These are phyloP conservation scores for Caenorhabditis becei DNA, from an alignment of 2,888 invertebrate species.

Conservation along the genomic window DNA sequence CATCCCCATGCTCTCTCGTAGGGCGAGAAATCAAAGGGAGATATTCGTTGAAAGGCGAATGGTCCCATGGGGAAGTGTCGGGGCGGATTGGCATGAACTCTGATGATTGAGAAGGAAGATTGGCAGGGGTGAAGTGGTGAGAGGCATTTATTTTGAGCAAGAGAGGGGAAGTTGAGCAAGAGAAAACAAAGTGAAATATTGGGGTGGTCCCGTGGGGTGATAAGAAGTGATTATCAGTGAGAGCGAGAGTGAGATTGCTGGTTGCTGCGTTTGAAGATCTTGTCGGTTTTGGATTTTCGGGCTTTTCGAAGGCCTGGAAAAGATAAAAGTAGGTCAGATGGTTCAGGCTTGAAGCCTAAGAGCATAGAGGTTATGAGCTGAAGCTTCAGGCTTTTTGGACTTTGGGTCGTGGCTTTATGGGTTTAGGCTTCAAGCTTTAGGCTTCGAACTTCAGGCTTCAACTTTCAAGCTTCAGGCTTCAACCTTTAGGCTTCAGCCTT, in stretches of 20 bases:
- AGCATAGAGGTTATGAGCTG: too few species aligned
- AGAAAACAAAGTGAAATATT: constrained; percentile 8
- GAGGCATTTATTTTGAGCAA: too few species aligned
- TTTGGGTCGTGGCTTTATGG: too few species aligned
- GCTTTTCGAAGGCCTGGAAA: constrained; percentile 21
- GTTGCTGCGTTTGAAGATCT: constrained; percentile 33
- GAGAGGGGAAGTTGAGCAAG: constrained; percentile 12
- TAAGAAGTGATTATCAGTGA: background rate
- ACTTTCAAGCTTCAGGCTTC: too few species aligned
- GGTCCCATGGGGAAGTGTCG: constrained; percentile 14
- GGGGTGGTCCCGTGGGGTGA: background rate
- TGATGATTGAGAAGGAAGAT: constrained; percentile 47
- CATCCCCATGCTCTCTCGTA: constrained; percentile 15
- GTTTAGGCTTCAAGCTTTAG: too few species aligned
- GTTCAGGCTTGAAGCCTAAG: too few species aligned
- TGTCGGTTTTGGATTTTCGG: constrained; percentile 8
- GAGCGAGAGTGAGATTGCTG: background rate
- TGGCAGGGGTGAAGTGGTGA: background rate
- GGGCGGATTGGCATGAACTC: constrained; percentile 21
- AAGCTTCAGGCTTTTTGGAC: too few species aligned
- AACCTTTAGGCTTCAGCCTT: too few species aligned
- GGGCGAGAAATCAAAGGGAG: constrained; percentile 40
- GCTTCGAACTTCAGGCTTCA: too few species aligned
- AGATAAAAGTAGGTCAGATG: too few species aligned
- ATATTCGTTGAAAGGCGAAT: constrained; percentile 43